Evolutionary conservation across 35 echinoderm and acorn worm species (phyloP), one percentile per base, ranked within the genome.

Genomic region (Ophiothrix spiculata): DNA sequence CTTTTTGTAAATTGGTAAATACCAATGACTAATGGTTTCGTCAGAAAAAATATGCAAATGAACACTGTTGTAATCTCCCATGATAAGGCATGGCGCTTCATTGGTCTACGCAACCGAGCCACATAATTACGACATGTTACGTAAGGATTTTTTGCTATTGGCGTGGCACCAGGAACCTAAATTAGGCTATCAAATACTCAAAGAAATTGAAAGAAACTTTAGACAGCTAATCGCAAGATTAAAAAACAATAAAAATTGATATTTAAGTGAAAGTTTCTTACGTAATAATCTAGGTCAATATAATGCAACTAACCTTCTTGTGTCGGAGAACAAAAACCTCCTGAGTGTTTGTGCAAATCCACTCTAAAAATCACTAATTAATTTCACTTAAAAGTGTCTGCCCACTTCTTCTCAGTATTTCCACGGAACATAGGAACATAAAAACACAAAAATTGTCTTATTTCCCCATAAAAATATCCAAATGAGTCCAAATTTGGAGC

Each of bases 261-360:
- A 25, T 49, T 69, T 69, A 25, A 28, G 60, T n/a, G 29, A 25
- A 25, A 69, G 60, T 69, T 25, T n/a, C 60, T 69, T 69, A 69
- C 60, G 60, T 69, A 69, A 69, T n/a, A 69, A 54, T 69, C 23
- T 69, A 25, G 60, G 60, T 69, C 60, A 69, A 69, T 69, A 12
- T 69, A 69, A 25, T 15, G 29, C 8, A 69, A 69, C 60, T 69
- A 69, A 69, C 60, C 60, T 69, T 69, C 60, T 69, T 28, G 60
- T 69, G 60, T 69, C 60, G 60, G 60, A 69, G 60, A 69, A 69
- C 60, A 69, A 69, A 69, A 69, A 6, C 60, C 60, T 69, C 25
- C 60, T 28, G 60, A 69, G 60, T 15, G 17, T 69, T 69, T n/a
- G n/a, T n/a, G n/a, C n/a, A n/a, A n/a, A n/a, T n/a, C n/a, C n/a